Evolutionary conservation across 2,888 invertebrate species (phyloP), one percentile per base, ranked within the genome.

Genomic region (Ochlodes sylvanus): DNA sequence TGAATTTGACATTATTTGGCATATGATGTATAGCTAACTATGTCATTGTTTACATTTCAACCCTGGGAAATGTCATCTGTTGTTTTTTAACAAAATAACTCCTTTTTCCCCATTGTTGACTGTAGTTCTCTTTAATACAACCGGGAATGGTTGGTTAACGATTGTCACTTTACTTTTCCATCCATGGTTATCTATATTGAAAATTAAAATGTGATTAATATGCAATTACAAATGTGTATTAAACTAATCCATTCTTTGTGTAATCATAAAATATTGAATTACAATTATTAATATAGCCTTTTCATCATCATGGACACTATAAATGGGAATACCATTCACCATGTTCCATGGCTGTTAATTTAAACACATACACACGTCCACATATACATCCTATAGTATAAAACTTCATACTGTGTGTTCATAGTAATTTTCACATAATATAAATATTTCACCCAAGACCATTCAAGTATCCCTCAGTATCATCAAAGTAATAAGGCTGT

Each of bases 11-110:
- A 79, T 70, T 76, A 47, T 68, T 74, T 73, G 75, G 75, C 77
- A 78, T 76, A 74, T 73, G 71, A 81, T 76, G 80, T 79, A 84
- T 84, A 86, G 84, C 82, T 79, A 88, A 90, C 89, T 90, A 85
- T 88, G 84, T 87, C 84, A 86, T 85, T 88, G 92, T 90, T 92
- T 92, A 92, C 92, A 91, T 92, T 92, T 90, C 92, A 89, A 92
- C 92, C 90, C 85, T 83, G 86, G 81, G 83, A 79, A 80, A 79
- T 79, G 81, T 79, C 84, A 83, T 83, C 83, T 77, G 79, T 79
- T 74, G 80, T 81, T 79, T 60, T 58, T 66, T 81, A 56, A 68
- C 84, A 85, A 88, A 87, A 88, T 85, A 84, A 87, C 83, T 86
- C 78, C 85, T 83, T 85, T 47, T 74, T 77, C 74, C 76, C 77